A percentile compares a stretch with the other conserved stretches of the same genome.
Conservation (phyloP, 2,797 vertebrate genomes). For the Antennarius maculatus region DNA sequence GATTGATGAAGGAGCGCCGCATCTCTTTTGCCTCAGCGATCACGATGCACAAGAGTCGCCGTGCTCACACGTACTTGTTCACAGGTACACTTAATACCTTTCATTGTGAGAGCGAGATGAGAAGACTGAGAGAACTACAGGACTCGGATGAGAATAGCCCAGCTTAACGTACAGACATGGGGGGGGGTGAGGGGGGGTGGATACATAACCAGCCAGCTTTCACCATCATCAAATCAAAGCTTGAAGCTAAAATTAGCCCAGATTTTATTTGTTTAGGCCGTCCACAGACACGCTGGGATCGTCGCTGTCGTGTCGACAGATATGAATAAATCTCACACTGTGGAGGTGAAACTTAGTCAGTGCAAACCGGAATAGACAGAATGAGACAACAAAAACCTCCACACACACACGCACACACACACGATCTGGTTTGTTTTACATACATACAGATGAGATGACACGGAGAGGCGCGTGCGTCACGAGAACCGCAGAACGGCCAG, state of each 20-base stretch:
- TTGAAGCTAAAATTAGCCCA: neutral
- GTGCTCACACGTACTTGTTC: neutral
- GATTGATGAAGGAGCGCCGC: slow-evolving; percentile 52
- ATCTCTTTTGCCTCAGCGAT: slow-evolving; percentile 42
- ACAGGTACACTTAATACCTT: neutral
- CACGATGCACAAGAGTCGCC: slow-evolving; percentile 23
- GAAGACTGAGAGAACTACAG: neutral
- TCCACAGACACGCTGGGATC: neutral
- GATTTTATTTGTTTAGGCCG: neutral
- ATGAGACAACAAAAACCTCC: neutral
- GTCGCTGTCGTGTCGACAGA: no score
- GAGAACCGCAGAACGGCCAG: no score
- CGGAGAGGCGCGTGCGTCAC: no score
- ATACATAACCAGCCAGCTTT: neutral
- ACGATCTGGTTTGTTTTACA: no score
- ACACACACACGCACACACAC: no score
- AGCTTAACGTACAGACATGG: neutral
- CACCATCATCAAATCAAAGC: neutral
- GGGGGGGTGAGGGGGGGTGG: neutral
- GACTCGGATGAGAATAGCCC: neutral
- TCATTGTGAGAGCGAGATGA: neutral
- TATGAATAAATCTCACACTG: neutral
- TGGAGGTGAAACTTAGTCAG: neutral
- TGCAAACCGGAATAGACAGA: neutral
- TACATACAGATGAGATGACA: no score